Evolutionary conservation across 1,140 invertebrate species (phyloP).

Genomic region (Calephelis virginiensis): DNA sequence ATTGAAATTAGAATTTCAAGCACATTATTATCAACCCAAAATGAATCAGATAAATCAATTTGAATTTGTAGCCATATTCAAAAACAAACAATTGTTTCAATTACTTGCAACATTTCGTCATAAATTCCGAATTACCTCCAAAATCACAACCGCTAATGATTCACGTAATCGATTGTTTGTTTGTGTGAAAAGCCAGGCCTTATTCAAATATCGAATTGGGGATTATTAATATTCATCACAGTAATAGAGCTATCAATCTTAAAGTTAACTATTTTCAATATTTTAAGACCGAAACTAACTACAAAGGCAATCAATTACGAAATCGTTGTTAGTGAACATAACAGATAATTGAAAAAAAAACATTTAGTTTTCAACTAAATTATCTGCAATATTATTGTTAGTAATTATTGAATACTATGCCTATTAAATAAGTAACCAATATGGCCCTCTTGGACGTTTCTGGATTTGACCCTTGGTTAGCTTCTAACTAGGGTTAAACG

Average conservation of each 20-base stretch:
- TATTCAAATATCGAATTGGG: constrained; percentile 2
- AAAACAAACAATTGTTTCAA: constrained; percentile 16
- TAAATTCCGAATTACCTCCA: constrained; percentile 10
- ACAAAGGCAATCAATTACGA: no score
- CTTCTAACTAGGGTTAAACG: no score
- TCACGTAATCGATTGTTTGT: constrained; percentile 13
- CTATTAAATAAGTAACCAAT: no score
- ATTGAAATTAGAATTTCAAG: background rate
- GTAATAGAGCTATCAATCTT: constrained; percentile 24
- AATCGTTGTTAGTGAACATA: no score
- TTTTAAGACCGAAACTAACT: no score
- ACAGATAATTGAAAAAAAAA: no score
- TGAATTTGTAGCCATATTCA: constrained; percentile 8
- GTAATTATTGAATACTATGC: no score
- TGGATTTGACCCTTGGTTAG: no score
- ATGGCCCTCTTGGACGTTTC: no score
- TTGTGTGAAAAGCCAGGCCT: background rate
- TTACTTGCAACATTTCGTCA: constrained; percentile 10
- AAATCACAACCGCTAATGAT: constrained; percentile 13
- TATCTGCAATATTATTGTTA: no score
- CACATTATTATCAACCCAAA: background rate
- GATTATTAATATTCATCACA: constrained; percentile 39
- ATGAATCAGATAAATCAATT: background rate
- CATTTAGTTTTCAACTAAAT: no score
- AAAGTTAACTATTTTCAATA: constrained; percentile 11